These are phyloP conservation scores for Tokudaia tokunoshimensis DNA, from an alignment of 2,797 vertebrate genomes.

Conservation along the genomic window DNA sequence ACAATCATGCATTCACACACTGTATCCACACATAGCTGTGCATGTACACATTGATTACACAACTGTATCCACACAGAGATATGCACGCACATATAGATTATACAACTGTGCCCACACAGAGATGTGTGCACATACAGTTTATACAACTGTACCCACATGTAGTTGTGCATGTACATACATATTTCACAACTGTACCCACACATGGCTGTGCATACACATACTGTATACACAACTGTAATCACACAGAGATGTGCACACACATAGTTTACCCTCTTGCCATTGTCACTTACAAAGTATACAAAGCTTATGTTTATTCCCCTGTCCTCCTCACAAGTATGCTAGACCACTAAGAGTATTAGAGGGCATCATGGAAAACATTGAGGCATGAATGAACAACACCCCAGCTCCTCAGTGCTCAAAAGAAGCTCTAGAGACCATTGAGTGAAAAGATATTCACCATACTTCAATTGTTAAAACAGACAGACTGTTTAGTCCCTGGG, in stretches of 20 bases:
- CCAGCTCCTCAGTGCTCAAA: neutral
- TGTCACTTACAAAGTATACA: neutral
- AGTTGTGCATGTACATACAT: neutral
- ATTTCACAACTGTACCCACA: too few relatives aligned
- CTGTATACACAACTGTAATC: too few relatives aligned
- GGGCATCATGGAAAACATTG: neutral
- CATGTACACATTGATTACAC: too few relatives aligned
- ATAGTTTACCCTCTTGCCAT: neutral
- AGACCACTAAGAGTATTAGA: neutral
- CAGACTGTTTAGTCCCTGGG: conserved; percentile 9
- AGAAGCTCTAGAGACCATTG: neutral
- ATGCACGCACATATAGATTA: neutral
- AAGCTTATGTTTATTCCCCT: neutral
- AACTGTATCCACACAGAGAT: too few relatives aligned
- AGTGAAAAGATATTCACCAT: neutral
- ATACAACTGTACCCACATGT: neutral
- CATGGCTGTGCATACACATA: neutral
- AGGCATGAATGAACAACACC: neutral
- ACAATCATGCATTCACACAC: neutral
- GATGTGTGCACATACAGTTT: neutral
- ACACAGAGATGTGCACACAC: neutral
- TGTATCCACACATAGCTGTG: neutral
- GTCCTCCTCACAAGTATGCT: neutral
- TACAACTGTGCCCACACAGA: neutral
- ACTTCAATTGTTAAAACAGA: conserved; percentile 47